Evolutionary conservation across 2,888 invertebrate genomes (phyloP), one percentile per base, ranked within the genome.

Genomic region (Rutpela maculata): DNA sequence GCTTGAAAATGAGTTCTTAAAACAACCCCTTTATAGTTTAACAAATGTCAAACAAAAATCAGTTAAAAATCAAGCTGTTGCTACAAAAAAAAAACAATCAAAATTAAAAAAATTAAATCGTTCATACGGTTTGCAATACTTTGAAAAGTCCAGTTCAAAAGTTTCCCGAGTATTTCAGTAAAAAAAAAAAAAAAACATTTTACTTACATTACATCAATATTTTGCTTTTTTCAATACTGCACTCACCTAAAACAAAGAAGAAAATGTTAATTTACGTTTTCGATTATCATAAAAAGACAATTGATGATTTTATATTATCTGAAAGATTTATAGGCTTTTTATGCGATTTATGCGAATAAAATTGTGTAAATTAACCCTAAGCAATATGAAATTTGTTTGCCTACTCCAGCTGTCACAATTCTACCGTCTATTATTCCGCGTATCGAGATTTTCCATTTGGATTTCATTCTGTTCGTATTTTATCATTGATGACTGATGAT

Each of bases 401-500:
- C 69, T 18, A 57, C 69, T 69, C 69, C 57, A 59, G 57, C 56
- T 59, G 69, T 59, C 67, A 18, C 67, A 67, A 55, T 67, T 55
- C 50, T 55, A 19, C 57, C 26, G 26, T 26, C 59, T 59, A 69
- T 69, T 57, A 69, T 69, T 57, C 67, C 19, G 57, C 35, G 57
- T 69, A 69, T 69, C 69, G 69, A 69, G 69, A 57, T 65, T 69
- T 69, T 69, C 59, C 69, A 57, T 57, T 69, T 19, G 31, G 69
- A 17, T 31, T 26, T 63, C 63, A 35, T 26, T 26, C 31, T 56
- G 56, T 56, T 57, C 55, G 55, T 22, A 59, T 59, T 59, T 50
- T 67, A 50, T 72, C 75, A 75, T 65, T 67, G 69, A 73, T 78
- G 78, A 78, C 73, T 73, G 78, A 78, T 78, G 78, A 68, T 63